A percentile compares a stretch with the other conserved stretches of the same genome.
Conservation (phyloP, 2,888 invertebrate genomes). For the Parnassius mnemosyne region DNA sequence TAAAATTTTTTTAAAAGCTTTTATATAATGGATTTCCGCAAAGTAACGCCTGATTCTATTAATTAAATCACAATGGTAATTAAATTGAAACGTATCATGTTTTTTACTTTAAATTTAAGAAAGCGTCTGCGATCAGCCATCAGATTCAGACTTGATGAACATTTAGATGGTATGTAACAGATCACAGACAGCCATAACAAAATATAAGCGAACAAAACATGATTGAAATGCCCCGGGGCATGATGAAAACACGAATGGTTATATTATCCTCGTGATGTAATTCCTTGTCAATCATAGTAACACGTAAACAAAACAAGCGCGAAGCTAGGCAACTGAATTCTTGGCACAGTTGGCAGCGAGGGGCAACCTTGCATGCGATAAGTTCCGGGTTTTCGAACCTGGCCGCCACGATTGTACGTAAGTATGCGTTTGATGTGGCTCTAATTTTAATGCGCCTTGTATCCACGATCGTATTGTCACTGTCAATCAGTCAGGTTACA, state of each 20-base stretch:
- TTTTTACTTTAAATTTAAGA: too few species aligned
- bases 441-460: constrained; percentile 13
- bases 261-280: constrained; percentile 8
- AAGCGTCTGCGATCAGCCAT: too few species aligned
- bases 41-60: too few species aligned
- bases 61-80: too few species aligned
- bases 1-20: too few species aligned
- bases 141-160: too few species aligned
- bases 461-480: constrained; percentile 5
- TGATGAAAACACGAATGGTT: neutral
- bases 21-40: too few species aligned
- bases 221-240: neutral
- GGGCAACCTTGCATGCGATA: constrained; percentile 22
- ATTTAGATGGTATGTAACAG: too few species aligned
- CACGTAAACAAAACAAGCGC: constrained; percentile 23
- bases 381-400: constrained; percentile 27
- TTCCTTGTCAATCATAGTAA: constrained; percentile 24
- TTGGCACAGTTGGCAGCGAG: constrained; percentile 27
- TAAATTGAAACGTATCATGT: too few species aligned
- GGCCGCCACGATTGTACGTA: constrained; percentile 2
- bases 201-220: too few species aligned
- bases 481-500: neutral
- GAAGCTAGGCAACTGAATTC: constrained; percentile 23
- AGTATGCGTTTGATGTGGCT: constrained; percentile 8
- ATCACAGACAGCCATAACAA: too few species aligned